Percentiles rank a stretch among this genome's conserved stretches.
Evolutionary conservation across 2,113 vertebrate genomes (phyloP).

Genomic region (Lepidothrix coronata): DNA sequence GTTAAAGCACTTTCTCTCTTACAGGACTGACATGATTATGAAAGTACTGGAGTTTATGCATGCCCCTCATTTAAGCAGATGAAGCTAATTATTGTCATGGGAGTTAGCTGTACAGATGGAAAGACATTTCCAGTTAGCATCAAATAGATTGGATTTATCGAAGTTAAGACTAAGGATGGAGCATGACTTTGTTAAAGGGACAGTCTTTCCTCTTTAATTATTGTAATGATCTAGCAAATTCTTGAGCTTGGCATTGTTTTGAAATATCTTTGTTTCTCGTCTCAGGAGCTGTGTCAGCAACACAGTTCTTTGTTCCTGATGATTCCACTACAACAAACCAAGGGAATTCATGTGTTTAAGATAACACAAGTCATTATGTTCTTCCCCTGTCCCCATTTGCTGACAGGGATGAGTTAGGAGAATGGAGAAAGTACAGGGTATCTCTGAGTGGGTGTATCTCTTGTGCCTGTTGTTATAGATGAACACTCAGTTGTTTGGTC

Average conservation of each 20-base stretch:
- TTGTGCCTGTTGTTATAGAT: background rate
- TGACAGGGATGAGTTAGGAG: background rate
- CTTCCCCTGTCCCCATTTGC: background rate
- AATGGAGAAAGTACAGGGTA: background rate
- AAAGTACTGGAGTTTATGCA: background rate
- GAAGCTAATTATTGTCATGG: background rate
- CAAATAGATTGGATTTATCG: conserved; percentile 29
- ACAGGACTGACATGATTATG: background rate
- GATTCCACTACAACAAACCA: background rate
- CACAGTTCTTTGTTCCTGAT: background rate
- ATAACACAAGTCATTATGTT: background rate
- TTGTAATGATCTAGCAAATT: background rate
- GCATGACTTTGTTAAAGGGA: background rate
- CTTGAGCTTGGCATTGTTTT: background rate
- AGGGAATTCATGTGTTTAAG: background rate
- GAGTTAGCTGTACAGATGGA: conserved; percentile 11
- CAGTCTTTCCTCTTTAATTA: background rate
- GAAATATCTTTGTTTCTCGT: background rate
- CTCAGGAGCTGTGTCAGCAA: background rate
- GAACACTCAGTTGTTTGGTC: background rate
- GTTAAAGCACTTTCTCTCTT: background rate
- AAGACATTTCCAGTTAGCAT: conserved; percentile 18
- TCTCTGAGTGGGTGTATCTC: background rate
- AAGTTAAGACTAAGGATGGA: background rate
- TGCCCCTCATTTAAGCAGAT: background rate